Percentiles rank a stretch among this genome's conserved stretches.
Evolutionary conservation across 1,140 invertebrate species (phyloP).

Genomic region (Plodia interpunctella): DNA sequence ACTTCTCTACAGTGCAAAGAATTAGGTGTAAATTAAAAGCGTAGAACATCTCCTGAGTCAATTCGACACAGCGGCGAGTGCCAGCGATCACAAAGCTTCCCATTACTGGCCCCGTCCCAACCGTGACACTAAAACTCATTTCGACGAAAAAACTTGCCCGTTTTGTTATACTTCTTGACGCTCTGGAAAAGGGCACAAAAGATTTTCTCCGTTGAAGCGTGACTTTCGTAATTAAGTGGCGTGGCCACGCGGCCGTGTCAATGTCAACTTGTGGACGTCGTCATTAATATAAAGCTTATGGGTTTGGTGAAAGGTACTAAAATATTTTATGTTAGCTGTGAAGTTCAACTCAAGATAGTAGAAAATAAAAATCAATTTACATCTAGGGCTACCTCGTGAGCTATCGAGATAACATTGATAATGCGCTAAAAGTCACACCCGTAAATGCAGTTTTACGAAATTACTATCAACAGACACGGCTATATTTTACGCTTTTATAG

Average conservation of each 20-base stretch:
- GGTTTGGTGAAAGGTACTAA: too few species aligned
- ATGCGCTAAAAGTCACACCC: too few species aligned
- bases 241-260: background rate
- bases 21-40: constrained; percentile 48
- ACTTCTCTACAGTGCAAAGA: constrained; percentile 10
- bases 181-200: constrained; percentile 69
- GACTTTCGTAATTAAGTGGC: constrained; percentile 72
- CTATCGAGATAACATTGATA: too few species aligned
- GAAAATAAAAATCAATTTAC: too few species aligned
- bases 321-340: too few species aligned
- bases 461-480: background rate
- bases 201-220: constrained; percentile 72
- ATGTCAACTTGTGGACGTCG: background rate
- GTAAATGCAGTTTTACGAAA: too few species aligned
- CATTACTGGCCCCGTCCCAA: constrained; percentile 64
- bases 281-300: background rate
- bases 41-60: constrained; percentile 48
- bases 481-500: background rate
- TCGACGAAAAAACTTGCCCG: constrained; percentile 54
- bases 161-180: constrained; percentile 71
- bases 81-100: constrained; percentile 68
- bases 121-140: constrained; percentile 73
- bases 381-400: too few species aligned
- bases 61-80: constrained; percentile 69
- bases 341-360: too few species aligned